A percentile compares a stretch with the other conserved stretches of the same genome.
Evolutionary conservation across 2,888 invertebrate species (phyloP).

Genomic region (Drosophila pseudotalamancana): DNA sequence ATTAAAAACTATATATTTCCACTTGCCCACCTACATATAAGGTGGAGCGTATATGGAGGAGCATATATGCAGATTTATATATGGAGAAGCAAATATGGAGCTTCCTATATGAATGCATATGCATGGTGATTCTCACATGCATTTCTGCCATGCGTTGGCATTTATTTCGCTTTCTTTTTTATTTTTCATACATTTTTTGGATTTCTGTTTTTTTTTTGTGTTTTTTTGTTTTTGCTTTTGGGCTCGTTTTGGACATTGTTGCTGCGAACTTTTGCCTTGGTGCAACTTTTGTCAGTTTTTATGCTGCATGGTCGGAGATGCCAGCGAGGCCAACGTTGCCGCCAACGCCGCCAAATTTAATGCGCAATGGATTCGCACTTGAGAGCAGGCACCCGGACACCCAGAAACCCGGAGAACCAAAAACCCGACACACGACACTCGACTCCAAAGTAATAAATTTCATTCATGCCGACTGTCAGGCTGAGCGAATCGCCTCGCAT

Average conservation of each 20-base stretch:
- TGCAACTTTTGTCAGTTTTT: conserved; percentile 63
- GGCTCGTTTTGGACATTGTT: conserved; percentile 53
- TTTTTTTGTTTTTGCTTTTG: conserved; percentile 24
- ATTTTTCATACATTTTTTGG: conserved; percentile 7
- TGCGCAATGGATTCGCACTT: conserved; percentile 60
- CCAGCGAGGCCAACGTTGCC: conserved; percentile 35
- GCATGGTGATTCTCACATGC: conserved; percentile 13
- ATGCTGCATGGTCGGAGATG: conserved; percentile 51
- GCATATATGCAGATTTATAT: neutral
- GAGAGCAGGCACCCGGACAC: conserved; percentile 17
- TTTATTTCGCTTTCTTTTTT: conserved; percentile 30
- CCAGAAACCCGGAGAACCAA: conserved; percentile 1
- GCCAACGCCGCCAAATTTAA: conserved; percentile 59
- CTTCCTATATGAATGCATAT: neutral
- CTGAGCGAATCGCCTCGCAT: conserved; percentile 9
- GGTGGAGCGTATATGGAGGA: too few relatives aligned
- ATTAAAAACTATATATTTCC: conserved; percentile 63
- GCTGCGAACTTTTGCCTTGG: conserved; percentile 57
- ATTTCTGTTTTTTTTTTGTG: neutral
- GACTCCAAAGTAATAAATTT: conserved; percentile 67
- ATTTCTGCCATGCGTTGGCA: conserved; percentile 32
- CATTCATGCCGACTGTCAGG: conserved; percentile 68
- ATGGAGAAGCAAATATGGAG: neutral
- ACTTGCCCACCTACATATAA: conserved; percentile 26
- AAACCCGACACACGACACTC: conserved; percentile 13